These are phyloP conservation scores for Carassius auratus DNA, from an alignment of 2,113 vertebrate species.

Conservation along the genomic window DNA sequence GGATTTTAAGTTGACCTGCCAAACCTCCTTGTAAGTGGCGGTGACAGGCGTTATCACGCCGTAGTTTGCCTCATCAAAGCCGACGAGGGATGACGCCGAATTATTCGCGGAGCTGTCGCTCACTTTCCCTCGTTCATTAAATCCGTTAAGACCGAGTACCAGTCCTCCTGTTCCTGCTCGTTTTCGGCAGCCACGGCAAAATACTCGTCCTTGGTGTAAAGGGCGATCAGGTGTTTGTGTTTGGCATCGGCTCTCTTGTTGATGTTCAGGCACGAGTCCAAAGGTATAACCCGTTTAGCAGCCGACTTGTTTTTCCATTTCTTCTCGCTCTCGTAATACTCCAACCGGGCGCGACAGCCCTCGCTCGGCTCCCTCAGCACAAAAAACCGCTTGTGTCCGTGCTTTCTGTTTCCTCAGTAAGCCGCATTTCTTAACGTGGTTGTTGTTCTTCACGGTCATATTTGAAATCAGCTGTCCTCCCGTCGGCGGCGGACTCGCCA, in stretches of 20 bases:
- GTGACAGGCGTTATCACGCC: slow-evolving; percentile 82
- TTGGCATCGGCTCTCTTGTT: slow-evolving; percentile 97
- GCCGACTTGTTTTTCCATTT: slow-evolving; percentile 96
- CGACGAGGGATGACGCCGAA: slow-evolving; percentile 79
- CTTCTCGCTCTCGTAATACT: slow-evolving; percentile 99
- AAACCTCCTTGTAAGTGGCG: slow-evolving; percentile 90
- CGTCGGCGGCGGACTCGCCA: slow-evolving; percentile 83
- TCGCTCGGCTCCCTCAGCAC: slow-evolving; percentile 83
- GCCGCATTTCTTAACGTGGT: slow-evolving; percentile 86
- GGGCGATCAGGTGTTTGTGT: slow-evolving; percentile 94
- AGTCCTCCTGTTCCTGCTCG: slow-evolving; percentile 93
- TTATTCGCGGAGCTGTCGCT: slow-evolving; percentile 75
- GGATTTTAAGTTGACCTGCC: slow-evolving; percentile 95
- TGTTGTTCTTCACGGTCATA: slow-evolving; percentile 60
- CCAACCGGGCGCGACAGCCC: slow-evolving; percentile 84
- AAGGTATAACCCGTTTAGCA: slow-evolving; percentile 88
- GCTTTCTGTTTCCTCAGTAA: slow-evolving; percentile 95
- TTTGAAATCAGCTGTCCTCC: slow-evolving; percentile 66
- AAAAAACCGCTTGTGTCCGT: slow-evolving; percentile 96
- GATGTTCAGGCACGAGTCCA: slow-evolving; percentile 94
- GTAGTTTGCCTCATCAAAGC: slow-evolving; percentile 84
- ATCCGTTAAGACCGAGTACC: slow-evolving; percentile 88
- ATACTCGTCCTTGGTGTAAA: slow-evolving; percentile 81
- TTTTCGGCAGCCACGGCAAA: slow-evolving; percentile 86
- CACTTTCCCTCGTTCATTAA: slow-evolving; percentile 83